Base-by-base conservation (phyloP, 2,797 vertebrate genomes). In the Cryptoblepharus egeriae region DNA sequence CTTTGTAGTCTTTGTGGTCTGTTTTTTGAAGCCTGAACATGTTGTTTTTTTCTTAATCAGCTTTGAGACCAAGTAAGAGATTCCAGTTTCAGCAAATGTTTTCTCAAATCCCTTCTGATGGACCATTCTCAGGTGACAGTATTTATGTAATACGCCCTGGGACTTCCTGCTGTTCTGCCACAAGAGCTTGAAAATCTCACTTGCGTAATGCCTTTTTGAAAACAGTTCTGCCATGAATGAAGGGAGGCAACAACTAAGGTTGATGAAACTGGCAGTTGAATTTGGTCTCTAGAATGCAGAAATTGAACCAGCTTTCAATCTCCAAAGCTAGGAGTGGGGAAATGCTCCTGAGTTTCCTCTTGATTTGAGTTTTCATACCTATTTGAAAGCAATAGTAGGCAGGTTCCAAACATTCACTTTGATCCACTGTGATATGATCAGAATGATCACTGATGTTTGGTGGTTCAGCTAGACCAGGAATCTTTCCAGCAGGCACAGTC, bases 41-140 rank as follows among this genome's bases (percentile, higher is more conserved):
- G 7, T 49, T 49, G 42, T 61, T 32, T 75, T 78, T 78, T 78
- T 58, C 26, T 2, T 3, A 85, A 75, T 28, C 49, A 64, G 42
- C 79, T 88, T 85, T 83, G 68, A 73, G 87, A 82, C 42, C 83
- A 86, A 85, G 52, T 45, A 57, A 22, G 28, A 77, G 64, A 1
- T 15, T 89, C 80, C 78, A 57, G 60, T 91, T 91, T 81, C 83
- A 89, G 18, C 35, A 30, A 45, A 85, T 60, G 73, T 84, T 78
- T 58, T 1, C 16, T 0, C 1, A 69, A 69, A 68, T 6, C 0
- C 57, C 85, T 71, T 70, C 73, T 67, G 49, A 63, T 79, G 35
- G 77, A 77, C 70, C 63, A 67, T 16, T 88, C 82, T 87, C 55
- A 1, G 81, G 74, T 93, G 77, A n/a, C 68, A 0, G 5, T 0